A percentile compares a stretch with the other conserved stretches of the same genome.
Evolutionary conservation across 1,140 invertebrate genomes (phyloP).

Genomic region (Glossosoma conforme): DNA sequence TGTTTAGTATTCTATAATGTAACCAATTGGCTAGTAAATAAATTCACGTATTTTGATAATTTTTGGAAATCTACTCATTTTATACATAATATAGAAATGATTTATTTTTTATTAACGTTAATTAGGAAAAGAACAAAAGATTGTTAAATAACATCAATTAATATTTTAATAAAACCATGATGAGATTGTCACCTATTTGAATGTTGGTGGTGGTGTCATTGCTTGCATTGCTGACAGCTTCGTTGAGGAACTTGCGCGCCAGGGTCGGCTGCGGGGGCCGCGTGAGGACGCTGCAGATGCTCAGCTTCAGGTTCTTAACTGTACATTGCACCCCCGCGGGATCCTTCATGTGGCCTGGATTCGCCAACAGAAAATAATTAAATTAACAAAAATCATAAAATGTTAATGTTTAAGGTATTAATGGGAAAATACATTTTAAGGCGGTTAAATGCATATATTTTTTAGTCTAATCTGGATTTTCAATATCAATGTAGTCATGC

Average conservation of each 20-base stretch:
- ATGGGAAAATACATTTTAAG: slow-evolving; percentile 28
- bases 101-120: too few relatives aligned
- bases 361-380: too few relatives aligned
- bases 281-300: slow-evolving; percentile 74
- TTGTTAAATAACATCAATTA: too few relatives aligned
- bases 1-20: too few relatives aligned
- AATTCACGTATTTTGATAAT: too few relatives aligned
- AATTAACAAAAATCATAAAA: slow-evolving; percentile 29
- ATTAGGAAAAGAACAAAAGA: too few relatives aligned
- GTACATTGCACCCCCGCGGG: slow-evolving; percentile 66
- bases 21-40: too few relatives aligned
- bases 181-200: slow-evolving; percentile 17
- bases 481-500: too few relatives aligned
- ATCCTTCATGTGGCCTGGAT: slow-evolving; percentile 77
- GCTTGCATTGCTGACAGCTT: slow-evolving; percentile 71
- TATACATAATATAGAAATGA: too few relatives aligned
- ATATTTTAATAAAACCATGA: too few relatives aligned
- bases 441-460: slow-evolving; percentile 3
- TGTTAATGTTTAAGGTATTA: slow-evolving; percentile 8
- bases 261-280: slow-evolving; percentile 76
- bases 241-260: slow-evolving; percentile 81
- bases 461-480: too few relatives aligned
- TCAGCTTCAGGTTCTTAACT: slow-evolving; percentile 76
- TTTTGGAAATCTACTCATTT: too few relatives aligned
- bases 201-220: slow-evolving; percentile 55